Evolutionary conservation across 2,113 vertebrate genomes (phyloP), one percentile per base, ranked within the genome.

Genomic region (Semicossyphus pulcher): DNA sequence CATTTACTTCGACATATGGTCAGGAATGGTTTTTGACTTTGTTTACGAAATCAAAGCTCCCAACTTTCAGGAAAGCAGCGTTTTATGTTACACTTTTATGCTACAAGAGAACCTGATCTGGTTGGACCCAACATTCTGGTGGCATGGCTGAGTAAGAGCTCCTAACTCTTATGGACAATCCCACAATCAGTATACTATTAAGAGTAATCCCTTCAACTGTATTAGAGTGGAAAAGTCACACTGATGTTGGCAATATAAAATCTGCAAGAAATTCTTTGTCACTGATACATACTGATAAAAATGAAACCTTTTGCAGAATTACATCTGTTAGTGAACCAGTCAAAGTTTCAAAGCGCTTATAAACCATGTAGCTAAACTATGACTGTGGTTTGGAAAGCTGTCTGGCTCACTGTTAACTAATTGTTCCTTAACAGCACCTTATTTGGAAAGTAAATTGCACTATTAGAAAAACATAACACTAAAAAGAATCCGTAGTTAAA

Each of bases 201-300:
- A n/a, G n/a, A n/a, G n/a, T n/a, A n/a, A n/a, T n/a, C n/a, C n/a
- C n/a, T n/a, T n/a, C n/a, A n/a, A n/a, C n/a, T n/a, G n/a, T n/a
- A 32, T 75, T 66, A 45, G 16, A 67, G 26, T 23, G 16, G 20
- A 59, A 34, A n/a, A 31, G 37, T 42, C 28, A 44, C 48, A 20
- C 7, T 23, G n/a, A 70, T 29, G 34, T 31, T 16, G 2, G 25
- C 23, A 60, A 66, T 7, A 39, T 37, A 14, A 2, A 20, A 44
- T 58, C 62, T 44, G 54, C 41, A 73, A 51, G 68, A 18, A 42
- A 54, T 10, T 10, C 14, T 47, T 39, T 26, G 45, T 54, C 20
- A 42, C 52, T 20, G 37, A 54, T 23, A 12, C 16, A 37, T 10
- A 48, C 39, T 26, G 39, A 44, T 31, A 23, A 25, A 65, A 45